A percentile compares a stretch with the other conserved stretches of the same genome.
Evolutionary conservation across 2,888 invertebrate genomes (phyloP).

Genomic region (Atrina japonica): DNA sequence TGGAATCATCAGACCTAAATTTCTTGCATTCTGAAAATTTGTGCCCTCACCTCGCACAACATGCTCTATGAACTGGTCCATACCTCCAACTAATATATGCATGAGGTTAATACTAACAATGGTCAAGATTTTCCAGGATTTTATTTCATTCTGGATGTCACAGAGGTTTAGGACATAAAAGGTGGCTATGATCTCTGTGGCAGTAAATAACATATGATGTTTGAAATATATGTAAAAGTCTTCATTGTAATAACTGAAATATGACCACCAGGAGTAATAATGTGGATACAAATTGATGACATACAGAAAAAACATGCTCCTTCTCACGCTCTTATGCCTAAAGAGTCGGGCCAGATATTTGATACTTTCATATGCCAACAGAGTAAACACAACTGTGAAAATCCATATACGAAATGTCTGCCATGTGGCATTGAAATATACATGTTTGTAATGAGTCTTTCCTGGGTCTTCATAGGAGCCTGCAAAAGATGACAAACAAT

Average conservation of each 20-base stretch:
- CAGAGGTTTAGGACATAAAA: constrained; percentile 74
- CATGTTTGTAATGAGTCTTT: constrained; percentile 75
- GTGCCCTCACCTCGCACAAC: constrained; percentile 70
- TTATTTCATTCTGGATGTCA: constrained; percentile 64
- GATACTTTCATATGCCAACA: constrained; percentile 75
- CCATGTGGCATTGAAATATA: constrained; percentile 78
- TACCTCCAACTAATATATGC: constrained; percentile 75
- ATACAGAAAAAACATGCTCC: constrained; percentile 73
- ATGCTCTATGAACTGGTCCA: constrained; percentile 78
- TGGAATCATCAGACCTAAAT: constrained; percentile 77
- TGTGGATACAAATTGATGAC: constrained; percentile 76
- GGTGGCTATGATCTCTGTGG: constrained; percentile 76
- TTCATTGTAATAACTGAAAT: constrained; percentile 79
- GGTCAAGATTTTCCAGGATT: constrained; percentile 76
- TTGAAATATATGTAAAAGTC: constrained; percentile 76
- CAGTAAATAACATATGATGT: constrained; percentile 78
- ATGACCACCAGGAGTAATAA: constrained; percentile 80
- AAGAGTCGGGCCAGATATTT: constrained; percentile 72
- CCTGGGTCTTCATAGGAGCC: constrained; percentile 78
- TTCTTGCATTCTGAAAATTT: constrained; percentile 73
- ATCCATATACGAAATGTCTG: constrained; percentile 76
- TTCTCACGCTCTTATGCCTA: constrained; percentile 56
- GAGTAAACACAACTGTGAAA: constrained; percentile 70
- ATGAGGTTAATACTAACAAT: constrained; percentile 75
- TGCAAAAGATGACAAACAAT: constrained; percentile 44